A percentile compares a stretch with the other conserved stretches of the same genome.
These are phyloP conservation scores for Irena cyanogastra DNA, from an alignment of 2,113 vertebrate genomes.

Conservation along the genomic window DNA sequence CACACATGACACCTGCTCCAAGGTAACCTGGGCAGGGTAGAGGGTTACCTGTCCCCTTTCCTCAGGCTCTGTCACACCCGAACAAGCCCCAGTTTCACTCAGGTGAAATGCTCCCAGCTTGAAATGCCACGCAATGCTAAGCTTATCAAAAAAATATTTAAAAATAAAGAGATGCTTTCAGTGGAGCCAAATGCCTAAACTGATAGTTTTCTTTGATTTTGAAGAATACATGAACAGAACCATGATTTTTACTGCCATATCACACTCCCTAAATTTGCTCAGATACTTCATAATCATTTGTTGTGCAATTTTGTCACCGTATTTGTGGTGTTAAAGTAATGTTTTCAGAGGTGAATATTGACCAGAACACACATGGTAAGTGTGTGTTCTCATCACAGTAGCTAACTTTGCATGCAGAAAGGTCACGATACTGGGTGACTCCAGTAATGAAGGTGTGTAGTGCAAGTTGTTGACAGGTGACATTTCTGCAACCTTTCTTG, in stretches of 20 bases:
- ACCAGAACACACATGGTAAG: neutral
- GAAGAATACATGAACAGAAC: neutral
- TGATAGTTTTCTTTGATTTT: neutral
- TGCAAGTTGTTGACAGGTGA: neutral
- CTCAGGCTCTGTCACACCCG: neutral
- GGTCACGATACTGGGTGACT: neutral
- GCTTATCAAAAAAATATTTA: neutral
- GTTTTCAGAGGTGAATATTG: neutral
- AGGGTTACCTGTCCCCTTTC: neutral
- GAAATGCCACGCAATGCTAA: neutral
- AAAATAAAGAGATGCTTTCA: neutral
- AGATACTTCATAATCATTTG: neutral
- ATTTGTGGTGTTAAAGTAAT: neutral
- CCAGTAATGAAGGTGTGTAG: neutral
- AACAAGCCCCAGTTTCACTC: neutral
- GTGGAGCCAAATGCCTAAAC: neutral
- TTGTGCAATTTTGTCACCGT: neutral
- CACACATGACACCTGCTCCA: accelerated
- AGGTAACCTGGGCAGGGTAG: no score
- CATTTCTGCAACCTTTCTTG: slow-evolving; percentile 26
- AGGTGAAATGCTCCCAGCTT: neutral
- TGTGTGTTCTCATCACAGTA: neutral
- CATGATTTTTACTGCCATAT: neutral
- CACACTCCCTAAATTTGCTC: neutral
- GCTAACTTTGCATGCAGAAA: neutral